Conservation (phyloP, 2,797 vertebrate species). For the Simalia tracyae region DNA sequence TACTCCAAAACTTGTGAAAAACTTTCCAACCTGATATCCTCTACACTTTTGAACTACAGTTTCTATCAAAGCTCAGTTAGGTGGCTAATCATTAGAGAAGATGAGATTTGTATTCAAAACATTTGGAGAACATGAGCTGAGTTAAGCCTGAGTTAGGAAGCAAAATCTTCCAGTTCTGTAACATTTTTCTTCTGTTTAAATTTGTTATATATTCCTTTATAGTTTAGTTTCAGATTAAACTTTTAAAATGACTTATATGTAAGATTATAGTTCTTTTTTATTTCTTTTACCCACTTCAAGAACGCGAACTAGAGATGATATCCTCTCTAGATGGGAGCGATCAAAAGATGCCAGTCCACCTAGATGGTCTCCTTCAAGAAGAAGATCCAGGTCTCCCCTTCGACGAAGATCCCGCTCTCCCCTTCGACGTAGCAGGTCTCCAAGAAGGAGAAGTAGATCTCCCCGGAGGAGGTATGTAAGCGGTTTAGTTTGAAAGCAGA, state of each 20-base stretch:
- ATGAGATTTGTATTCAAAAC: not conserved
- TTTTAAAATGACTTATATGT: conserved; percentile 17
- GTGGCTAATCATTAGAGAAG: not conserved
- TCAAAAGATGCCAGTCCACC: conserved; percentile 85
- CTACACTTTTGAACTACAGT: not conserved
- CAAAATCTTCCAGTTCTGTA: not conserved
- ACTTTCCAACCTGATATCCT: not conserved
- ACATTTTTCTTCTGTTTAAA: not conserved
- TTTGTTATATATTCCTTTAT: conserved; percentile 13
- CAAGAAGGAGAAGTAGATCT: conserved; percentile 79
- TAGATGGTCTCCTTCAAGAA: conserved; percentile 81
- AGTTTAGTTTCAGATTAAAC: conserved; percentile 17
- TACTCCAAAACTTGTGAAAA: not conserved
- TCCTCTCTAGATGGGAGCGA: conserved; percentile 70
- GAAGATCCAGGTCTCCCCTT: conserved; percentile 88
- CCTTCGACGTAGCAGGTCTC: conserved; percentile 88
- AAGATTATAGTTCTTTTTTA: conserved; percentile 30
- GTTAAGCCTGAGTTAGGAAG: not conserved
- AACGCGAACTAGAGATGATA: conserved; percentile 84
- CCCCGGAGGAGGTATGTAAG: conserved; percentile 74
- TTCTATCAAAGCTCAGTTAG: not conserved
- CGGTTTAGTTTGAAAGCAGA: not conserved
- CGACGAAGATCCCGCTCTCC: conserved; percentile 87
- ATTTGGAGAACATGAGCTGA: not conserved
- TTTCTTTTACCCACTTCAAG: conserved; percentile 69